These are phyloP conservation scores for Rutilus rutilus DNA, from an alignment of 2,113 vertebrate genomes.

Conservation along the genomic window DNA sequence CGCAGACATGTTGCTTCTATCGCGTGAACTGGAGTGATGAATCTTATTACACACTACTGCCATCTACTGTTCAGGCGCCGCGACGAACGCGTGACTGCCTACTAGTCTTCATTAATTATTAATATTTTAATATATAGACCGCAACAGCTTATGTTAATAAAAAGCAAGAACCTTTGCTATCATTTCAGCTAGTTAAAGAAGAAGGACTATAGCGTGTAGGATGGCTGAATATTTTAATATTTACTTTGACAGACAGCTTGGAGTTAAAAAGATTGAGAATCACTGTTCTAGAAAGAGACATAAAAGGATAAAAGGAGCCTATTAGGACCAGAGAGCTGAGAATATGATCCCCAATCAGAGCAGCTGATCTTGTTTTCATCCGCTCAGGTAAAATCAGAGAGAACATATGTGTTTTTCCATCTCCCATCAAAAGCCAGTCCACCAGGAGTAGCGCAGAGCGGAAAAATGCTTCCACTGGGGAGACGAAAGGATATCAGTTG, in stretches of 20 bases:
- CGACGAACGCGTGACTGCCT: not conserved
- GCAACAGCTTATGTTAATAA: not conserved
- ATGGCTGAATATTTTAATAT: not conserved
- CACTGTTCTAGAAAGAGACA: not conserved
- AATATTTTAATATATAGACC: not conserved
- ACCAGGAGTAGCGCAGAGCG: constrained; percentile 70
- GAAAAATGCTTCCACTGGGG: constrained; percentile 75
- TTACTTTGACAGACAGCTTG: not conserved
- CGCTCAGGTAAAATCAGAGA: constrained; percentile 56
- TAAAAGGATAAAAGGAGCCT: not conserved
- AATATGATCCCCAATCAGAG: not conserved
- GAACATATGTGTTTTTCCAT: constrained; percentile 75
- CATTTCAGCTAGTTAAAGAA: not conserved
- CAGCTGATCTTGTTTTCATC: constrained; percentile 62
- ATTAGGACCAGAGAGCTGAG: constrained; percentile 19
- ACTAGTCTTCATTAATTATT: not conserved
- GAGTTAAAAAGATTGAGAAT: not conserved
- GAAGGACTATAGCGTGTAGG: not conserved
- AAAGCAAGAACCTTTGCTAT: not conserved
- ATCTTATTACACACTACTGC: constrained; percentile 13
- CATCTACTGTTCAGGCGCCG: constrained; percentile 21
- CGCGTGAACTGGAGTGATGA: constrained; percentile 55
- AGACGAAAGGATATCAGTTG: constrained; percentile 80
- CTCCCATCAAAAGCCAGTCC: constrained; percentile 74
- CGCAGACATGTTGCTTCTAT: constrained; percentile 70